Percentiles rank a stretch among this genome's conserved stretches.
Conservation (phyloP, 1,140 invertebrate genomes). For the Chironomus striatipennis region DNA sequence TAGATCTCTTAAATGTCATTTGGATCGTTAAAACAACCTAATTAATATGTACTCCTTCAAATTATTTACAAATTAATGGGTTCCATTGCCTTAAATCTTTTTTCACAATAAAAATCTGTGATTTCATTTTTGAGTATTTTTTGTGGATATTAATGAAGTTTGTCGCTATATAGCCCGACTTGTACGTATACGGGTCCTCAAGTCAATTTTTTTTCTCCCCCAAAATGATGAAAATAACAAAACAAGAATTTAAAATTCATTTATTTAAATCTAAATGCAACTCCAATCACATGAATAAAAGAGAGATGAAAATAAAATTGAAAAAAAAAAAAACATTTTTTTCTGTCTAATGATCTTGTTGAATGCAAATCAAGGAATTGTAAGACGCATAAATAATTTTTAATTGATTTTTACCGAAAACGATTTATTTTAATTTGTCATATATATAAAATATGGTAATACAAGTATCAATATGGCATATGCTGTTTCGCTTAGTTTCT, state of each 20-base stretch:
- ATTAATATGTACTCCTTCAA: background rate
- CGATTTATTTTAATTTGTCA: conserved; percentile 23
- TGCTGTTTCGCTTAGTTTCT: background rate
- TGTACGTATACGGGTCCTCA: conserved; percentile 10
- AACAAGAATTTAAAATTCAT: conserved; percentile 21
- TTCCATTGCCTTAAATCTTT: too few species aligned
- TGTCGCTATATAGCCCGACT: too few species aligned
- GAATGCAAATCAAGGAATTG: conserved; percentile 5
- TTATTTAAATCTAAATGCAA: conserved; percentile 21
- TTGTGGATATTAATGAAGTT: too few species aligned
- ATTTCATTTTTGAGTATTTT: too few species aligned
- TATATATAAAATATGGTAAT: background rate
- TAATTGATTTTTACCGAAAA: conserved; percentile 21
- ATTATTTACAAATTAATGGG: too few species aligned
- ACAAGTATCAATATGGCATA: background rate
- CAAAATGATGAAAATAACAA: background rate
- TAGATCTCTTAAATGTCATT: background rate
- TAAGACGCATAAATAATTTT: conserved; percentile 8
- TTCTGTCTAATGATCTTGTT: conserved; percentile 11
- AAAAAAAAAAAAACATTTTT: too few species aligned
- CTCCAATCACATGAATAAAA: background rate
- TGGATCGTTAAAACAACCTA: background rate
- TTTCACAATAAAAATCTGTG: too few species aligned
- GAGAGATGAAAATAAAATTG: too few species aligned
- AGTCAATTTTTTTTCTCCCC: background rate